phyloP scores from a whole-genome alignment of 2,888 invertebrate species.

The Sacculina carcini region DNA sequence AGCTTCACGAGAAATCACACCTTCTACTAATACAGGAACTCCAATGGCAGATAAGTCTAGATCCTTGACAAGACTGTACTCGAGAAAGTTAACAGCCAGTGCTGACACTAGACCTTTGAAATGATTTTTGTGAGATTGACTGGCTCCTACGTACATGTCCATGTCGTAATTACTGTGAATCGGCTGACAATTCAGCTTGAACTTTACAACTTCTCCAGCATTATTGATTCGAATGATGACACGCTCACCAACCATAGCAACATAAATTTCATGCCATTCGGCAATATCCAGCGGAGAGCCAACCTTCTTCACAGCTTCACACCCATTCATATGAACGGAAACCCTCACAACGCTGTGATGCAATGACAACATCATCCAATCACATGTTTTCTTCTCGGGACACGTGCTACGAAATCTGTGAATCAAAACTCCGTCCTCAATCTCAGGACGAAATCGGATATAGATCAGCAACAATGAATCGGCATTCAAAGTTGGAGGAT shows the following conservation, averaged over 20 bases:
- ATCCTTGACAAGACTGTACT: not conserved
- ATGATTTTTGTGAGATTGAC: not conserved
- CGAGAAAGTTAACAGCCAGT: not conserved
- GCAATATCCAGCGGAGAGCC: not conserved
- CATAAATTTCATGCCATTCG: not conserved
- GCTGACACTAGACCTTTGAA: not conserved
- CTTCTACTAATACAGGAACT: not conserved
- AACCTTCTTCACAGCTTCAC: not conserved
- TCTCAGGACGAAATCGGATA: not conserved
- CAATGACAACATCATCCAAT: not conserved
- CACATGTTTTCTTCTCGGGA: not conserved
- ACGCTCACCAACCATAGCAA: not conserved
- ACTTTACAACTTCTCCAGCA: not conserved
- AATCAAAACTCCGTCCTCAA: not conserved
- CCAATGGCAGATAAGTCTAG: not conserved
- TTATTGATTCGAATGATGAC: not conserved
- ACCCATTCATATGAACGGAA: not conserved
- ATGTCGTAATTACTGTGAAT: not conserved
- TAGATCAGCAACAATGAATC: not conserved
- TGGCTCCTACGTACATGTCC: not conserved
- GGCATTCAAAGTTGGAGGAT: not conserved
- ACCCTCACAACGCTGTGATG: not conserved
- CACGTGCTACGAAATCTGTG: slow-evolving; percentile 1
- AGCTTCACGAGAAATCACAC: not conserved
- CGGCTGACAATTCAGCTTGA: not conserved